Conservation (phyloP, 2,113 vertebrate species). For the Labeo catla region DNA sequence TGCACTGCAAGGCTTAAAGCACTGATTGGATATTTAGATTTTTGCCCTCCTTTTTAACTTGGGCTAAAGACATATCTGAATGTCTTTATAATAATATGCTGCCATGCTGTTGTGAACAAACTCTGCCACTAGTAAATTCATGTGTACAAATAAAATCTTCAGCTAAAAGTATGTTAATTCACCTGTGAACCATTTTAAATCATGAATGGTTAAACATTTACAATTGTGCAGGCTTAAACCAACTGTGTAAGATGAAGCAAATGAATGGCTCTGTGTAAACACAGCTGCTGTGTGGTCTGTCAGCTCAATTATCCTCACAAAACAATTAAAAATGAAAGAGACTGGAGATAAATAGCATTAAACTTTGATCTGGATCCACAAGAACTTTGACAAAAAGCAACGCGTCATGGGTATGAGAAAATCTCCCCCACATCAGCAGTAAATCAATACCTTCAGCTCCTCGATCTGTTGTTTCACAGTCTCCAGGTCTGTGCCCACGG, state of each 20-base stretch:
- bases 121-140: neutral
- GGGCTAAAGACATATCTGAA: neutral
- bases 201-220: constrained; percentile 1
- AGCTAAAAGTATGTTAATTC: neutral
- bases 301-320: constrained; percentile 29
- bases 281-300: constrained; percentile 59
- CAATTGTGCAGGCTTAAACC: constrained; percentile 38
- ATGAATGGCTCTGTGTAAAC: constrained; percentile 52
- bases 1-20: neutral
- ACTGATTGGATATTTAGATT: neutral
- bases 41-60: too few species aligned
- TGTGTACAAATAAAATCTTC: neutral
- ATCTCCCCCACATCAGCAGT: constrained; percentile 23
- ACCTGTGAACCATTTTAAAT: neutral
- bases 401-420: neutral
- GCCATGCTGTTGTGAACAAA: neutral
- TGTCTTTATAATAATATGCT: neutral
- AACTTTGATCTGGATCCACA: constrained; percentile 42
- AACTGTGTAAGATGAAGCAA: constrained; percentile 36
- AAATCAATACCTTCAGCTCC: constrained; percentile 89
- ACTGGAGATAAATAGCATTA: constrained; percentile 26
- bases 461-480: constrained; percentile 98
- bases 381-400: neutral
- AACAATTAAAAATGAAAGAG: constrained; percentile 33
- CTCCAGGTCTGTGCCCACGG: constrained; percentile 95